Percentiles rank a stretch among this genome's conserved stretches.
These are phyloP conservation scores for Reticulitermes lucifugus DNA, from an alignment of 2,888 invertebrate species.

Conservation along the genomic window DNA sequence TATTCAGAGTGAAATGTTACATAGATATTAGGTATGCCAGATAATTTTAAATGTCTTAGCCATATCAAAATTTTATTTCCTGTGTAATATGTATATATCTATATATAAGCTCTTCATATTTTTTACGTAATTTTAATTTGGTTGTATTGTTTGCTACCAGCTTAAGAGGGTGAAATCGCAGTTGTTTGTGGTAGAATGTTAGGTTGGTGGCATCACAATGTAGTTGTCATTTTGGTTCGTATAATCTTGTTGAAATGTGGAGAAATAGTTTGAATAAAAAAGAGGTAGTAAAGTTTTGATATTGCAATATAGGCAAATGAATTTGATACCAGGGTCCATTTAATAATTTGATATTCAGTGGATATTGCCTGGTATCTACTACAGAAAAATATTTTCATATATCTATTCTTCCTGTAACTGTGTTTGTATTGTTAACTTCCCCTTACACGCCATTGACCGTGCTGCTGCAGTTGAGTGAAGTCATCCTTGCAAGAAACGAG, in stretches of 20 bases:
- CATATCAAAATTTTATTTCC: slow-evolving; percentile 43
- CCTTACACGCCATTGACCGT: background rate
- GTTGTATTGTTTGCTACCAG: slow-evolving; percentile 2
- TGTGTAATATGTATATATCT: slow-evolving; percentile 35
- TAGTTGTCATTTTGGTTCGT: slow-evolving; percentile 14
- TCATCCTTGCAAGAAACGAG: background rate
- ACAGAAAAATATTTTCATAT: slow-evolving; percentile 3
- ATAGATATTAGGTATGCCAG: slow-evolving; percentile 27
- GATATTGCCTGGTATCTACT: slow-evolving; percentile 9
- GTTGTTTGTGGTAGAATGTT: slow-evolving; percentile 15
- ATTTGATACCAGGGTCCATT: slow-evolving; percentile 6
- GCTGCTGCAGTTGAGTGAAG: background rate
- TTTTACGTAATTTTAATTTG: slow-evolving; percentile 16
- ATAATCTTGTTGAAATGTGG: slow-evolving; percentile 24
- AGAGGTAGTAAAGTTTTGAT: slow-evolving; percentile 33
- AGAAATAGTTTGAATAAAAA: slow-evolving; percentile 18
- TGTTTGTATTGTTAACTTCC: slow-evolving; percentile 5
- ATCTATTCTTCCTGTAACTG: slow-evolving; percentile 11
- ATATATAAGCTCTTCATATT: slow-evolving; percentile 24
- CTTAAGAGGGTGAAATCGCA: background rate
- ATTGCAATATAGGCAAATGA: slow-evolving; percentile 26
- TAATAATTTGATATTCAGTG: slow-evolving; percentile 3
- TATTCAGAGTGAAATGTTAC: slow-evolving; percentile 20
- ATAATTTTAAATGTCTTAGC: slow-evolving; percentile 31
- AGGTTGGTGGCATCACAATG: slow-evolving; percentile 9